Base-by-base conservation (phyloP, 1,140 invertebrate species). In the Drosophila ogumai region DNA sequence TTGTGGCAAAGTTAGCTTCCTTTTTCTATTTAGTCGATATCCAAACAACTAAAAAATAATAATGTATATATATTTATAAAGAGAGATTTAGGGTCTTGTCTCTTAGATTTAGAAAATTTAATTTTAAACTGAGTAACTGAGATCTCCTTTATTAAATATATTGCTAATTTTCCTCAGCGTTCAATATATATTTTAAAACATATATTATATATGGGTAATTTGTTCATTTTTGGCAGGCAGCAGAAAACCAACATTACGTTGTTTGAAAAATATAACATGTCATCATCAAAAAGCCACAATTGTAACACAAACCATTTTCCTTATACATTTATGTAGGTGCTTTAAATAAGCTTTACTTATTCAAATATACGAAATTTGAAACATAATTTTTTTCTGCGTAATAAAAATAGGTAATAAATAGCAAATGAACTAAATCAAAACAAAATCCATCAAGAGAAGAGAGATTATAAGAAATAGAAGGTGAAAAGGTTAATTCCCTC, bases 401-500 rank as follows among this genome's bases (percentile, higher is more conserved):
- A 36, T 15, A 34, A 54, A 15, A 7, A 10, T 6, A 31, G n/a
- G 5, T 12, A 32, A 7, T 6, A 5, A 22, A 31, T 50, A 17
- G 3, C 4, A 12, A 31, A 15, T 34, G 4, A 8, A 19, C 3
- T 28, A 0, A 34, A 22, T 36, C 12, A 36, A 54, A 22, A 22
- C 12, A 36, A 54, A 54, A 36, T 36, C 12, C 32, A 22, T 2
- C 19, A 9, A 15, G 6, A 8, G 2, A 5, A 12, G 6, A 5
- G 7, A 54, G 50, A 54, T 54, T 54, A 36, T 10, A 31, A 40
- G 36, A 41, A 41, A 34, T 25, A 56, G 13, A 46, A 58, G 73
- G 59, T 63, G 55, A 40, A 22, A 49, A 68, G 74, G 40, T 64
- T 46, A 50, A 54, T 69, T 54, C 22, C n/a, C 50, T 36, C 12